These are phyloP conservation scores for Asarcornis scutulata DNA, from an alignment of 2,113 vertebrate genomes.

Conservation along the genomic window DNA sequence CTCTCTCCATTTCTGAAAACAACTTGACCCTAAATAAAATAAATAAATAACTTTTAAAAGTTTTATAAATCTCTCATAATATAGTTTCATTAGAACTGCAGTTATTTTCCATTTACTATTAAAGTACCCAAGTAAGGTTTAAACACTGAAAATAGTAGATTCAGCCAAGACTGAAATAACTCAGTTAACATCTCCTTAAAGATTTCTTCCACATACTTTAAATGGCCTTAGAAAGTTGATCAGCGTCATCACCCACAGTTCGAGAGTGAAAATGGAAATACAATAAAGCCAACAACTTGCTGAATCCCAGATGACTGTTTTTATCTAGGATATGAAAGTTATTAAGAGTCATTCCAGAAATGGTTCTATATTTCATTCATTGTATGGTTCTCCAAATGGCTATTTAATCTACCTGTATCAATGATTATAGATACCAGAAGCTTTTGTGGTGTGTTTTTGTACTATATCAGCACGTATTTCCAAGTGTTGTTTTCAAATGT, in stretches of 20 bases:
- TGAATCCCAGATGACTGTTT: background rate
- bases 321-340: background rate
- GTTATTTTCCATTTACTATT: background rate
- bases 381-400: background rate
- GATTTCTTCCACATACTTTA: background rate
- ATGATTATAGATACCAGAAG: background rate
- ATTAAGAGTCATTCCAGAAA: background rate
- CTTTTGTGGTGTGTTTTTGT: background rate
- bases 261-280: background rate
- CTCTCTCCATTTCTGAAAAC: conserved; percentile 98
- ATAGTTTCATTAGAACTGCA: background rate
- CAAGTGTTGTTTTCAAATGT: background rate
- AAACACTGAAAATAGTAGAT: background rate
- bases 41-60: conserved; percentile 59
- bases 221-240: background rate
- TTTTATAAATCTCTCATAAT: conserved; percentile 14
- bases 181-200: background rate
- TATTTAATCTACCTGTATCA: background rate
- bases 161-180: background rate
- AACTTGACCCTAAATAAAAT: conserved; percentile 92
- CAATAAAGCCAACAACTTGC: background rate
- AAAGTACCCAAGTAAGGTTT: background rate
- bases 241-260: background rate
- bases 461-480: background rate
- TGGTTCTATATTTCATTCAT: background rate